These are phyloP conservation scores for Marronus borbonicus DNA, from an alignment of 2,888 invertebrate genomes.

Conservation along the genomic window DNA sequence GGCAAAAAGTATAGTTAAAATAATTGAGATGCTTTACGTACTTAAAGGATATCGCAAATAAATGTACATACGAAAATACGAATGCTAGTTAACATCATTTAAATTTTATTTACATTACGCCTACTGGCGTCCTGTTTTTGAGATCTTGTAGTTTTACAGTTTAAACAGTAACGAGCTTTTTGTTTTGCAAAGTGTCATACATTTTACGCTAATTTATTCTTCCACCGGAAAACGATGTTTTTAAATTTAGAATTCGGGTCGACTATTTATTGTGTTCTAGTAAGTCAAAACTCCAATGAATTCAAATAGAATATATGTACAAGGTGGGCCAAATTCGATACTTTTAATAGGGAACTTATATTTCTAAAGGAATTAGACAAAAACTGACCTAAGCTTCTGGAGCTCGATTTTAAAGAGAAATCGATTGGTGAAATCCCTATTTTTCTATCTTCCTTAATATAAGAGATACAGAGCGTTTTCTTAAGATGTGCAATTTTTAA, in stretches of 20 bases:
- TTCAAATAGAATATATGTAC: too few relatives aligned
- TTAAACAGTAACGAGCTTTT: background rate
- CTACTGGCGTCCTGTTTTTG: constrained; percentile 6
- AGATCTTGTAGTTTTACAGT: background rate
- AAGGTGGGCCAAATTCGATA: too few relatives aligned
- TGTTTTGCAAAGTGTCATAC: constrained; percentile 3
- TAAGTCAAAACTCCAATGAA: too few relatives aligned
- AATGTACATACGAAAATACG: background rate
- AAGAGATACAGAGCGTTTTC: too few relatives aligned
- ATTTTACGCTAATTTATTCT: constrained; percentile 4
- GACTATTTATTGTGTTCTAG: background rate
- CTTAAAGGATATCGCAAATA: background rate
- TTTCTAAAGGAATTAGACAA: too few relatives aligned
- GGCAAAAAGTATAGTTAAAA: too few relatives aligned
- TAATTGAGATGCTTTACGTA: background rate
- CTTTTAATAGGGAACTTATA: too few relatives aligned
- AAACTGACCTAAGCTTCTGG: too few relatives aligned
- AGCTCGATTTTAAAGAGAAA: too few relatives aligned
- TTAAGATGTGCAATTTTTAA: too few relatives aligned
- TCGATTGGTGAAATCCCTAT: too few relatives aligned
- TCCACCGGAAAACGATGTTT: background rate
- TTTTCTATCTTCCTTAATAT: too few relatives aligned
- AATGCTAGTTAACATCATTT: background rate
- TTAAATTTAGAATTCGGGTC: background rate
- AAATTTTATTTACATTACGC: constrained; percentile 12